Evolutionary conservation across 2,797 vertebrate genomes (phyloP), one percentile per base, ranked within the genome.

Genomic region (Myotis vivesi): DNA sequence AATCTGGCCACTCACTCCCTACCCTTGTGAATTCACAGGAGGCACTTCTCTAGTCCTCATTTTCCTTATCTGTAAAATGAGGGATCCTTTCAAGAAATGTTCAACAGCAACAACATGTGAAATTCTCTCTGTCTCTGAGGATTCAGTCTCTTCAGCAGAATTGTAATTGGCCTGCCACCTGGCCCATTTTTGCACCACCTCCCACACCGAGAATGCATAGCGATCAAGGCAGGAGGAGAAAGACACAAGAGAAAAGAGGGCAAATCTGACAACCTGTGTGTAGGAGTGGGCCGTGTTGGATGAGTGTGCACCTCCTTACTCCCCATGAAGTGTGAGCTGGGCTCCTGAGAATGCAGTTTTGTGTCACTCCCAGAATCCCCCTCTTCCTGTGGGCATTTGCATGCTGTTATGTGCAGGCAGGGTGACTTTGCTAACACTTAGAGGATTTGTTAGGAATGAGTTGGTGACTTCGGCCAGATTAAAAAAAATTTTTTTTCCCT

Each of bases 401-500:
- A 10, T 68, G 53, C 68, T 89, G 28, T 75, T 38, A 55, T 79
- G 73, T 82, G 36, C 46, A 79, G 93, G 73, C 73, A 73, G 72
- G 36, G 73, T 57, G 84, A 80, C 71, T 94, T 89, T 72, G 53
- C 3, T 46, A 57, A 75, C 25, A 25, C 46, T 91, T 28, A 55
- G 69, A 87, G 51, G 76, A 80, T 76, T 51, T 94, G 41, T 92
- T 77, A 71, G 57, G 69, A 94, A 71, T 28, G 83, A 85, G 68
- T 73, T 86, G 91, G 89, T 49, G 28, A 76, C 72, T 87, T 84
- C 36, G 66, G 91, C n/a, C 83, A 72, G 82, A 86, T 80, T 59
- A 28, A 28, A 57, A 23, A 55, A 55, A 55, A 0, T 64, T 44
- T 83, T 89, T 2, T 33, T 95, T 33, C 2, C 89, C 46, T 92